phyloP scores from a whole-genome alignment of 1,140 invertebrate genomes.

The Zaprionus davidi region DNA sequence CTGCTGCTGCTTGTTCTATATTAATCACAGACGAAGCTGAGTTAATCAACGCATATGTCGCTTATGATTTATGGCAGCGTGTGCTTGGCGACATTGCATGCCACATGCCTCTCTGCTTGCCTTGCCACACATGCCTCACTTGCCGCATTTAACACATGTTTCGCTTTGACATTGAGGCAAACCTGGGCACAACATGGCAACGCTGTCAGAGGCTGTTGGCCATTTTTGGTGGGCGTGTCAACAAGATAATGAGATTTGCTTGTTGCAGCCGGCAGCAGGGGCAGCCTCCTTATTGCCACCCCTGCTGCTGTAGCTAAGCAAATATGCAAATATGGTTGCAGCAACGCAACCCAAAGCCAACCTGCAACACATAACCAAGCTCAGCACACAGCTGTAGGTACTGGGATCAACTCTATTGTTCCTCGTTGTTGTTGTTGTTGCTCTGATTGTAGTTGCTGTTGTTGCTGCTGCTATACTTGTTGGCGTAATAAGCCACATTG shows the following conservation, averaged over 20 bases:
- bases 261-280: constrained; percentile 34
- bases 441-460: constrained; percentile 3
- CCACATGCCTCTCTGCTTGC: not conserved
- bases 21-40: constrained; percentile 32
- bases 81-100: constrained; percentile 11
- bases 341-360: constrained; percentile 37
- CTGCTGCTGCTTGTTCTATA: constrained; percentile 31
- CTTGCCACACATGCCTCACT: constrained; percentile 1
- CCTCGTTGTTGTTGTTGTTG: constrained; percentile 14
- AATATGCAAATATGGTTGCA: constrained; percentile 48
- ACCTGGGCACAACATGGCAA: constrained; percentile 5
- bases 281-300: not conserved
- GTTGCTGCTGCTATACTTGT: constrained; percentile 19
- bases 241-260: constrained; percentile 78
- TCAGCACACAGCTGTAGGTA: not conserved
- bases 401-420: constrained; percentile 1
- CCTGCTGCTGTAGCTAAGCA: not conserved
- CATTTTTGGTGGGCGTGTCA: constrained; percentile 71
- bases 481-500: constrained; percentile 43
- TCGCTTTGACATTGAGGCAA: constrained; percentile 14
- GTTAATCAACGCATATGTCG: constrained; percentile 63
- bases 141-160: constrained; percentile 45
- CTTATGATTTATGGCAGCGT: constrained; percentile 55
- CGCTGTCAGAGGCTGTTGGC: not conserved
- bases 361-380: constrained; percentile 36